These are phyloP conservation scores for Deroplatys truncata DNA, from an alignment of 2,888 invertebrate genomes.

Conservation along the genomic window DNA sequence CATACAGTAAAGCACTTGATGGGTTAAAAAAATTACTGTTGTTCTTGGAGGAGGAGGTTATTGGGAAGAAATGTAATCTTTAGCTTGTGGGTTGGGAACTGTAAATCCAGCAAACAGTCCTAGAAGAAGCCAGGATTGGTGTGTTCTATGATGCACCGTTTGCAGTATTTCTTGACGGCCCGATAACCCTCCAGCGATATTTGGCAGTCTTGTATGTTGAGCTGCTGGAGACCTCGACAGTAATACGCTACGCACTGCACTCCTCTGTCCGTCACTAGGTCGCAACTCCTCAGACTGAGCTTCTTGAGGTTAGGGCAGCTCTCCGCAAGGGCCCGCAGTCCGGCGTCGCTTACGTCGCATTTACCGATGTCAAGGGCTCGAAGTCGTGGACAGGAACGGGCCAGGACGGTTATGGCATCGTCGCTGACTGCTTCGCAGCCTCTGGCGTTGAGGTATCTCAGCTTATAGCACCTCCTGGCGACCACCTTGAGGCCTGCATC, in stretches of 20 bases:
- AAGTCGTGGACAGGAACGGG: constrained; percentile 78
- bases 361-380: constrained; percentile 88
- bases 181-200: constrained; percentile 85
- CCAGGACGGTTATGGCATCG: constrained; percentile 81
- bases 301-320: constrained; percentile 89
- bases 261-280: constrained; percentile 85
- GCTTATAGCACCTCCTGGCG: constrained; percentile 81
- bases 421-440: constrained; percentile 94
- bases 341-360: constrained; percentile 89
- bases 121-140: constrained; percentile 91
- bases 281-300: constrained; percentile 84
- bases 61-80: too few species aligned
- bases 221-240: constrained; percentile 81
- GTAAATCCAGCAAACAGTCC: constrained; percentile 32
- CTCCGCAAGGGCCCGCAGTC: constrained; percentile 78
- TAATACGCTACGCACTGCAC: constrained; percentile 85
- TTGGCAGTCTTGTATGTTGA: constrained; percentile 91
- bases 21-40: too few species aligned
- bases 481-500: constrained; percentile 86
- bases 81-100: not conserved
- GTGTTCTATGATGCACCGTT: constrained; percentile 89
- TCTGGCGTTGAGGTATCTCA: constrained; percentile 84
- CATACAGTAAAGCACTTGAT: too few species aligned
- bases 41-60: too few species aligned
- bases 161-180: constrained; percentile 89